A percentile compares a stretch with the other conserved stretches of the same genome.
phyloP scores from a whole-genome alignment of 2,888 invertebrate genomes.

The Ochropleura leucogaster region DNA sequence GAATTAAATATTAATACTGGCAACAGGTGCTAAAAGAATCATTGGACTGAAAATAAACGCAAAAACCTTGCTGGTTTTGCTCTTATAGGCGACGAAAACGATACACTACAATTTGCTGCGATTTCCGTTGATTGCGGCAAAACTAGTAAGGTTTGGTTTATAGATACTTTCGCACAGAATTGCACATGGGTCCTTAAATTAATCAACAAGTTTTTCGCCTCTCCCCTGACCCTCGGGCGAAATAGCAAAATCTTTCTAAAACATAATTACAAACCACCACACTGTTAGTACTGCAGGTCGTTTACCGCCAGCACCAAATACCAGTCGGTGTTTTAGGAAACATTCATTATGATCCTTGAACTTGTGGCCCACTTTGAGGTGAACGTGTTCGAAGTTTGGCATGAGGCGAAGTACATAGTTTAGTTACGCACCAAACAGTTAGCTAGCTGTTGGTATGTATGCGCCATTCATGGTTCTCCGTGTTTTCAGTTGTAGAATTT shows the following conservation, averaged over 20 bases:
- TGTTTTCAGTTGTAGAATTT: conserved; percentile 3
- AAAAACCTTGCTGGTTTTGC: not conserved
- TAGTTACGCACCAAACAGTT: conserved; percentile 36
- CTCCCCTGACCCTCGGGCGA: not conserved
- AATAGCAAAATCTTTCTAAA: conserved; percentile 3
- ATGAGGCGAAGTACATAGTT: conserved; percentile 36
- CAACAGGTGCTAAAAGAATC: not conserved
- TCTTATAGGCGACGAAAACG: not conserved
- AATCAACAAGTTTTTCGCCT: not conserved
- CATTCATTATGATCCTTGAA: conserved; percentile 75
- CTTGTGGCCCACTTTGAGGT: conserved; percentile 73
- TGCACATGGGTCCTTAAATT: not conserved
- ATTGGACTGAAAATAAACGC: not conserved
- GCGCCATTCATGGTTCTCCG: conserved; percentile 43
- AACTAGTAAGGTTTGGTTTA: not conserved
- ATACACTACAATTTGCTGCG: not conserved
- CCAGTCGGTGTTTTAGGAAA: conserved; percentile 67
- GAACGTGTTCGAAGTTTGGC: conserved; percentile 54
- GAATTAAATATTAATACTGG: not conserved
- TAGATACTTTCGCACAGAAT: not conserved
- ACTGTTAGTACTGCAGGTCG: conserved; percentile 55
- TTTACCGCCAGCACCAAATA: conserved; percentile 62
- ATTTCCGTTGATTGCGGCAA: not conserved
- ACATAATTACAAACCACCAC: conserved; percentile 29
- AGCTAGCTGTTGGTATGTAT: conserved; percentile 16